Evolutionary conservation across 2,113 vertebrate genomes (phyloP).

Genomic region (Heptranchias perlo): DNA sequence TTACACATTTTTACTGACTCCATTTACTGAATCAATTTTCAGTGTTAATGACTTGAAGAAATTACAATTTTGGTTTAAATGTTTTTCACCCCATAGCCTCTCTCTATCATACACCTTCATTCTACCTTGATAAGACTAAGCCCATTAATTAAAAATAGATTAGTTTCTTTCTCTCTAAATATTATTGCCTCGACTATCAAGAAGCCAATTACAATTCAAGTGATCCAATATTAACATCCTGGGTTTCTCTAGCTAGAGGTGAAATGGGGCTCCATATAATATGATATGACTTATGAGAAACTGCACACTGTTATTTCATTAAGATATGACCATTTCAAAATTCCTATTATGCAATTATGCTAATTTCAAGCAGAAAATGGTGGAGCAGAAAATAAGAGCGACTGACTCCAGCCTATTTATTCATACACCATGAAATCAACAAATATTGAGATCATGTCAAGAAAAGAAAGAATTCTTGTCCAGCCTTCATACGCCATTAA

Average conservation of each 20-base stretch:
- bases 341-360: neutral
- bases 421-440: neutral
- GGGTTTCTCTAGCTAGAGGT: neutral
- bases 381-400: neutral
- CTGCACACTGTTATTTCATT: neutral
- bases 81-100: neutral
- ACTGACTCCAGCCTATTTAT: neutral
- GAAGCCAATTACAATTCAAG: neutral
- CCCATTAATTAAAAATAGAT: slow-evolving; percentile 20
- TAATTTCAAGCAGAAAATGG: neutral
- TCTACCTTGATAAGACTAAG: neutral
- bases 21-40: slow-evolving; percentile 3
- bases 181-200: neutral
- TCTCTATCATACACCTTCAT: neutral
- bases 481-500: neutral
- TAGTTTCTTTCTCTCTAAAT: neutral
- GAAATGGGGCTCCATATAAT: neutral
- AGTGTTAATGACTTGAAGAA: slow-evolving; percentile 7
- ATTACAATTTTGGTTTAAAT: neutral
- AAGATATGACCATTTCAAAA: neutral
- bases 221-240: slow-evolving; percentile 19
- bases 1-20: neutral
- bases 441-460: neutral
- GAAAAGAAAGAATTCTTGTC: neutral
- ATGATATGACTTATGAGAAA: neutral